Evolutionary conservation across 2,113 vertebrate genomes (phyloP).

Genomic region (Xenopus tropicalis): DNA sequence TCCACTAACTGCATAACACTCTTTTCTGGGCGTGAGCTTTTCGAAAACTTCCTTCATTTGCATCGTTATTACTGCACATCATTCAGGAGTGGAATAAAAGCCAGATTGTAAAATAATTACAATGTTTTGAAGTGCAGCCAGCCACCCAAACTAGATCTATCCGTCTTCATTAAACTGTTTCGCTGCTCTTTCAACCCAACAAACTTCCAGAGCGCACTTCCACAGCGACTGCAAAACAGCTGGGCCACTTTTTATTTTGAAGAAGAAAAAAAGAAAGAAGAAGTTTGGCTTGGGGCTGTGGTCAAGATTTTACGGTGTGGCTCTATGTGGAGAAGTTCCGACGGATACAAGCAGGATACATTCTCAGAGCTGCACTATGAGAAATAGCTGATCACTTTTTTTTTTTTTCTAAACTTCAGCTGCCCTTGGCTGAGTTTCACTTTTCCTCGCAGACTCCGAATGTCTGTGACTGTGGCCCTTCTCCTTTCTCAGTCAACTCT

Average conservation of each 20-base stretch:
- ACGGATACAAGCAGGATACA: conserved; percentile 63
- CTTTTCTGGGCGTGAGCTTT: too few relatives aligned
- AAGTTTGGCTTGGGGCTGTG: conserved; percentile 10
- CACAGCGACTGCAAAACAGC: conserved; percentile 66
- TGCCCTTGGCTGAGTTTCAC: conserved; percentile 58
- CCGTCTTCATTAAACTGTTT: conserved; percentile 67
- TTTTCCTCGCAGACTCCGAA: conserved; percentile 55
- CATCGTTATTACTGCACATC: conserved; percentile 65
- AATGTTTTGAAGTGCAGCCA: conserved; percentile 69
- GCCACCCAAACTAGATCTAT: conserved; percentile 57
- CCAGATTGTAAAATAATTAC: conserved; percentile 76
- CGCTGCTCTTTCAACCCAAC: conserved; percentile 61
- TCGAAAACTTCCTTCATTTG: conserved; percentile 58
- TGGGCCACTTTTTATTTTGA: conserved; percentile 79
- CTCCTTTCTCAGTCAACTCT: conserved; percentile 50
- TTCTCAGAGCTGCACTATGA: conserved; percentile 59
- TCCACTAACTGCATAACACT: too few relatives aligned
- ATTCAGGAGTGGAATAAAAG: conserved; percentile 67
- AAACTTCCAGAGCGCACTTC: conserved; percentile 59
- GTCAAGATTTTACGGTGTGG: conserved; percentile 44
- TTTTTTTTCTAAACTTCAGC: conserved; percentile 59
- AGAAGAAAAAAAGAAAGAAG: conserved; percentile 61
- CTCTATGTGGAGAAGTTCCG: conserved; percentile 63
- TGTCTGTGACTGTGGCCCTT: conserved; percentile 51
- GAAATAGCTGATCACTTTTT: conserved; percentile 52